Conservation (phyloP, 1,140 invertebrate species). For the Drosophila nikananu region DNA sequence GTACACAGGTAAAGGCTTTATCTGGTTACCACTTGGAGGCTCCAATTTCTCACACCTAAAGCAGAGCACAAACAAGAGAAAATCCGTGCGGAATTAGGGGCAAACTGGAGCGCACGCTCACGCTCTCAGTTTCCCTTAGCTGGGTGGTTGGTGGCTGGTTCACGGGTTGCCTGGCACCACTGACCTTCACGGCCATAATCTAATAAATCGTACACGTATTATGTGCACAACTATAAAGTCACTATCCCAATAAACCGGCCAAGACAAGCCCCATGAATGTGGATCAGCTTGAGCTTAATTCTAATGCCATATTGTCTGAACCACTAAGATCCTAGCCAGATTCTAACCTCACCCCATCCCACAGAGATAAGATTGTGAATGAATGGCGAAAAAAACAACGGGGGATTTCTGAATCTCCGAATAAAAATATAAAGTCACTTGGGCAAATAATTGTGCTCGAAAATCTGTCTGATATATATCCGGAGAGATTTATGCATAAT, state of each 20-base stretch:
- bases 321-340: slow-evolving; percentile 35
- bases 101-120: slow-evolving; percentile 48
- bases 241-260: slow-evolving; percentile 50
- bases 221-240: slow-evolving; percentile 73
- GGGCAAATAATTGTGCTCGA: slow-evolving; percentile 41
- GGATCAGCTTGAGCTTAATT: slow-evolving; percentile 47
- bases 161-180: slow-evolving; percentile 35
- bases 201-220: slow-evolving; percentile 76
- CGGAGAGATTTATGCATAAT: slow-evolving; percentile 27
- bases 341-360: background rate
- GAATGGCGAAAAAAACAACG: slow-evolving; percentile 34
- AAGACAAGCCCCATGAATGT: slow-evolving; percentile 61
- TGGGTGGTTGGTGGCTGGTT: slow-evolving; percentile 1
- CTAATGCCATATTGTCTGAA: slow-evolving; percentile 43
- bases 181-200: slow-evolving; percentile 81
- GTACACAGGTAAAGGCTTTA: slow-evolving; percentile 38
- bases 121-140: slow-evolving; percentile 2
- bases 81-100: slow-evolving; percentile 44
- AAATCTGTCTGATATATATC: slow-evolving; percentile 48
- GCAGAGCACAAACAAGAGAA: slow-evolving; percentile 42
- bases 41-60: slow-evolving; percentile 74
- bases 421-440: slow-evolving; percentile 49
- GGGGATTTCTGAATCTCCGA: background rate
- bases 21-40: slow-evolving; percentile 71
- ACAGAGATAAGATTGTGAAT: slow-evolving; percentile 46